Percentiles rank a stretch among this genome's conserved stretches.
Conservation (phyloP, 2,888 invertebrate species). For the Caenorhabditis sp. region DNA sequence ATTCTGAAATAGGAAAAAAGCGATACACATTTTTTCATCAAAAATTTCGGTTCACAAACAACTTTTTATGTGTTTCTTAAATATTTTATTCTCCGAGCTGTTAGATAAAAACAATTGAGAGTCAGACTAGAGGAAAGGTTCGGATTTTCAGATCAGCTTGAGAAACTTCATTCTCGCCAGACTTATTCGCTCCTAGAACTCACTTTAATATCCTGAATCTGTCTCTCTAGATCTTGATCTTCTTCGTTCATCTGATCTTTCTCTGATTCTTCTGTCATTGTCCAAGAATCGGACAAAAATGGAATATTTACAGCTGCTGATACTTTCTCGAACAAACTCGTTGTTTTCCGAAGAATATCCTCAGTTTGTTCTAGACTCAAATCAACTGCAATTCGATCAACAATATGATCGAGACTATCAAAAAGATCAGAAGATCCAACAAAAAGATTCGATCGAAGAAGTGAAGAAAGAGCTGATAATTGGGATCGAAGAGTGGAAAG, state of each 20-base stretch:
- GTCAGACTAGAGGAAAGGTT: too few species aligned
- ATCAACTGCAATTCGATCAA: constrained; percentile 26
- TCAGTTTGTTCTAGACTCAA: constrained; percentile 28
- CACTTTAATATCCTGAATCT: constrained; percentile 49
- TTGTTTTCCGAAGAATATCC: constrained; percentile 22
- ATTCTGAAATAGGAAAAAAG: too few species aligned
- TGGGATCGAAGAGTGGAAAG: constrained; percentile 32
- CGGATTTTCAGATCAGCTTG: too few species aligned
- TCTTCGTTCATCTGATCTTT: constrained; percentile 8
- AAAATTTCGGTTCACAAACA: too few species aligned
- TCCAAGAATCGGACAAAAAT: constrained; percentile 50
- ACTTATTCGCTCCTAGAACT: too few species aligned
- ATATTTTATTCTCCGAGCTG: too few species aligned
- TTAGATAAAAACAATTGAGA: too few species aligned
- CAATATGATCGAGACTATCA: constrained; percentile 23
- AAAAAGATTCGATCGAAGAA: constrained; percentile 33
- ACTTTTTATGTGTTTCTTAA: too few species aligned
- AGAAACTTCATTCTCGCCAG: too few species aligned
- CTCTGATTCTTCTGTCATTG: constrained; percentile 41
- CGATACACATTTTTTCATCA: too few species aligned
- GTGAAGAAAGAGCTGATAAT: constrained; percentile 33
- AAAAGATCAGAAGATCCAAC: constrained; percentile 24
- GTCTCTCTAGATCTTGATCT: constrained; percentile 43
- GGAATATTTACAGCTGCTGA: constrained; percentile 24
- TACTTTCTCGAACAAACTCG: constrained; percentile 29